These are phyloP conservation scores for Scartelaos histophorus DNA, from an alignment of 2,113 vertebrate species.

Conservation along the genomic window DNA sequence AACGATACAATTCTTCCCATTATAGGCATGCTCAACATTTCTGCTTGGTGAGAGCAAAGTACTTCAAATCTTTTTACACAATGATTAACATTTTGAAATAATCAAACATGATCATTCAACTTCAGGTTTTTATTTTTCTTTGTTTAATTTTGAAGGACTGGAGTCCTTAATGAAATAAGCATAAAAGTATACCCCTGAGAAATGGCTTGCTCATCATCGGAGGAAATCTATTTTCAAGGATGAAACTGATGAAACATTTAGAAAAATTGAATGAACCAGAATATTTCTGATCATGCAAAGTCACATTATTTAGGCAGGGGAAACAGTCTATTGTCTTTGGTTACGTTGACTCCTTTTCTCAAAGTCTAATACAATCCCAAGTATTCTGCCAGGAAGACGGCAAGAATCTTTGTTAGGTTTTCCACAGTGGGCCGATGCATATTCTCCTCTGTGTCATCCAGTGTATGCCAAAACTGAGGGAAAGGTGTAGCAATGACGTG, in stretches of 20 bases:
- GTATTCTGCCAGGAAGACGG: conserved; percentile 84
- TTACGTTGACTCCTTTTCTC: not conserved
- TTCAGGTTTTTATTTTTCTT: not conserved
- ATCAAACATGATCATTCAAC: not conserved
- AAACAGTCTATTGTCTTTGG: conserved; percentile 33
- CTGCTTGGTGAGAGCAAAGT: not conserved
- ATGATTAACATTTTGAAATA: not conserved
- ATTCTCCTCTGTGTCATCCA: conserved; percentile 83
- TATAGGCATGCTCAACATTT: not conserved
- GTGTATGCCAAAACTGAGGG: conserved; percentile 87
- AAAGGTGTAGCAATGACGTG: conserved; percentile 90
- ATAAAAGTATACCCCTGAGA: not conserved
- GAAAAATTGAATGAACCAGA: not conserved
- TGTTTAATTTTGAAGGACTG: not conserved
- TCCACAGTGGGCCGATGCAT: conserved; percentile 83
- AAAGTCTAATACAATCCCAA: conserved; percentile 72
- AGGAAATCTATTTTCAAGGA: no score
- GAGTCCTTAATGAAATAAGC: not conserved
- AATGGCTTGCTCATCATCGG: not conserved
- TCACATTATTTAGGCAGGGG: not conserved
- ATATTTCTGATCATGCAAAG: not conserved
- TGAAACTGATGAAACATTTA: not conserved
- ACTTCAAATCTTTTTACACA: no score
- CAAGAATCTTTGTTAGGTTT: conserved; percentile 85
- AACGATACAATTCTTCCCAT: not conserved